Evolutionary conservation across 2,113 vertebrate genomes (phyloP).

Genomic region (Acrocephalus kingi): DNA sequence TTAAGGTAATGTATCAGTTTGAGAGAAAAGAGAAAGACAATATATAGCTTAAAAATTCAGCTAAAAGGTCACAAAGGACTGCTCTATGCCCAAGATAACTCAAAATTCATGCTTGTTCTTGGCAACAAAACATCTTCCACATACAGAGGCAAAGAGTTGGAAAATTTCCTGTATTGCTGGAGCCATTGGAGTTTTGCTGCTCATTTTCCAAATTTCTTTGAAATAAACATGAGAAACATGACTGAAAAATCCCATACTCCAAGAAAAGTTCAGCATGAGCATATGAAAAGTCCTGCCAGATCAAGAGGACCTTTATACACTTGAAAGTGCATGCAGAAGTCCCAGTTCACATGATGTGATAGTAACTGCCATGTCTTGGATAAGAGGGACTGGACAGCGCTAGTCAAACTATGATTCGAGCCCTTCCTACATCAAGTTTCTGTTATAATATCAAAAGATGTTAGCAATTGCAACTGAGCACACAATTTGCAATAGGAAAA

Average conservation of each 20-base stretch:
- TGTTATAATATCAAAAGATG: neutral
- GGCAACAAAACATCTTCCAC: neutral
- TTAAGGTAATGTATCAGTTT: neutral
- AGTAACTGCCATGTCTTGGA: neutral
- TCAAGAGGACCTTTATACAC: neutral
- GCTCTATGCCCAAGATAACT: neutral
- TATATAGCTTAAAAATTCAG: neutral
- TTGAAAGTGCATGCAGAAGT: neutral
- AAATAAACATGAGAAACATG: neutral
- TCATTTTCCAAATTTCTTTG: neutral
- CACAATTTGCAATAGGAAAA: neutral
- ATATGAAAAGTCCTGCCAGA: neutral
- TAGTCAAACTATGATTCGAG: neutral
- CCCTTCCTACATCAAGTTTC: neutral
- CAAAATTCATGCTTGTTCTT: neutral
- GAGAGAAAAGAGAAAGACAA: neutral
- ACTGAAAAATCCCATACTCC: neutral
- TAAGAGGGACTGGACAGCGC: neutral
- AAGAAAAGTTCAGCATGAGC: neutral
- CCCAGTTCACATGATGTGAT: neutral
- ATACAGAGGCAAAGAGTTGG: neutral
- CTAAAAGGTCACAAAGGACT: neutral
- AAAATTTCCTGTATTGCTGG: neutral
- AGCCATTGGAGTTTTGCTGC: neutral
- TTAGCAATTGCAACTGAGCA: neutral